Percentiles rank a stretch among this genome's conserved stretches.
Conservation (phyloP, 2,888 invertebrate species). For the Polietes domitor region DNA sequence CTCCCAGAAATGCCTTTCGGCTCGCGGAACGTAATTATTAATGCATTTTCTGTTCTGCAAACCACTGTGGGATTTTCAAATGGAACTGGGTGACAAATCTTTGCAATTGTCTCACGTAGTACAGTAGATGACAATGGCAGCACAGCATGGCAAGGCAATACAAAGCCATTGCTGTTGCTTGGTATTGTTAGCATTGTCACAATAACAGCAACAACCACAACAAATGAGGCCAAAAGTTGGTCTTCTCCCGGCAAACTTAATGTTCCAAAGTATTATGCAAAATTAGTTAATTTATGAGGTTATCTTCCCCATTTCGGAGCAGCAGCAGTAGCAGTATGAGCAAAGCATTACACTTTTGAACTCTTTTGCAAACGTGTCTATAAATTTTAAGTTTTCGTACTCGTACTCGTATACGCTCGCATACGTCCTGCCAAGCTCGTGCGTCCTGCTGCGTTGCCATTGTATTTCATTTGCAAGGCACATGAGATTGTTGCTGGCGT, state of each 20-base stretch:
- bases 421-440: not conserved
- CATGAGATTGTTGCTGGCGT: not conserved
- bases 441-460: not conserved
- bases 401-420: not conserved
- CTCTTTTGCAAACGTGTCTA: constrained; percentile 43
- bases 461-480: not conserved
- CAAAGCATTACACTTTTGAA: constrained; percentile 10
- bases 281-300: constrained; percentile 64
- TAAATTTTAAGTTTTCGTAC: constrained; percentile 41
- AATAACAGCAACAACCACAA: constrained; percentile 1
- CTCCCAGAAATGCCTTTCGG: no score
- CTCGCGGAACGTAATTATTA: no score
- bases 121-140: constrained; percentile 12
- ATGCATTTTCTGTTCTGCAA: no score
- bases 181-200: not conserved
- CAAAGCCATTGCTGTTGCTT: not conserved
- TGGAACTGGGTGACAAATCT: not conserved
- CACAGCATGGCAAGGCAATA: not conserved
- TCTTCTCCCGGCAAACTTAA: constrained; percentile 30
- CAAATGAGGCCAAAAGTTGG: constrained; percentile 5
- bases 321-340: no score
- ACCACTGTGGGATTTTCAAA: no score
- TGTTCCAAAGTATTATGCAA: constrained; percentile 46
- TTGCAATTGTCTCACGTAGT: constrained; percentile 20
- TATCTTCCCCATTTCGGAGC: constrained; percentile 24